Evolutionary conservation across 2,888 invertebrate species (phyloP).

Genomic region (Gastracanthus pulcherrimus): DNA sequence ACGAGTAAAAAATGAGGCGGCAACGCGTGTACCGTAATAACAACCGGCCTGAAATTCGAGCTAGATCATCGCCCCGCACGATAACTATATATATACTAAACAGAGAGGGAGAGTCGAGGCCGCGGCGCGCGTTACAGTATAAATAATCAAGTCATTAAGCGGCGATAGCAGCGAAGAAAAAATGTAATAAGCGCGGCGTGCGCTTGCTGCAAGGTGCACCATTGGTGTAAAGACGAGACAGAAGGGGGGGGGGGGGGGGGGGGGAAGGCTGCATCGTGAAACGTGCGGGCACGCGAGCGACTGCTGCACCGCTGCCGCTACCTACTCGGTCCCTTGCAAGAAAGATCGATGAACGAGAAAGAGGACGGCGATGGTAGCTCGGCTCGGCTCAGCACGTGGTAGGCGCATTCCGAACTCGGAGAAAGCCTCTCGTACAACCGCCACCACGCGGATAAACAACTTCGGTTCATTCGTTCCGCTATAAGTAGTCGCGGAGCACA

Average conservation of each 20-base stretch:
- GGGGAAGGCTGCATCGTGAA: background rate
- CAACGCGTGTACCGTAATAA: no score
- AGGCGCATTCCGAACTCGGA: constrained; percentile 70
- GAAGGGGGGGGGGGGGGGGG: no score
- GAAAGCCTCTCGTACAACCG: constrained; percentile 74
- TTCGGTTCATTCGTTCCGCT: constrained; percentile 6
- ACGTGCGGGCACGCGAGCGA: constrained; percentile 55
- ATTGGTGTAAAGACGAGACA: background rate
- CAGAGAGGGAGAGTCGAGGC: no score
- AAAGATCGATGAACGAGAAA: constrained; percentile 49
- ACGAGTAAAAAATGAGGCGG: no score
- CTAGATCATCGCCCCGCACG: background rate
- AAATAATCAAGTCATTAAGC: constrained; percentile 37
- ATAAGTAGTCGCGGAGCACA: background rate
- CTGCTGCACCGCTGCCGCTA: background rate
- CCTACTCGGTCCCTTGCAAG: background rate
- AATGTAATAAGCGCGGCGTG: background rate
- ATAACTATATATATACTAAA: background rate
- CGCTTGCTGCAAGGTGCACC: background rate
- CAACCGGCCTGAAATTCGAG: background rate
- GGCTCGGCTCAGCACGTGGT: background rate
- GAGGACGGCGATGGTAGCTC: constrained; percentile 48
- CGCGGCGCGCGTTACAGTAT: no score
- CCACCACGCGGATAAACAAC: constrained; percentile 51
- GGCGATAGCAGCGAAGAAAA: constrained; percentile 59